Evolutionary conservation across 2,888 invertebrate species (phyloP).

Genomic region (Meteorus colon): DNA sequence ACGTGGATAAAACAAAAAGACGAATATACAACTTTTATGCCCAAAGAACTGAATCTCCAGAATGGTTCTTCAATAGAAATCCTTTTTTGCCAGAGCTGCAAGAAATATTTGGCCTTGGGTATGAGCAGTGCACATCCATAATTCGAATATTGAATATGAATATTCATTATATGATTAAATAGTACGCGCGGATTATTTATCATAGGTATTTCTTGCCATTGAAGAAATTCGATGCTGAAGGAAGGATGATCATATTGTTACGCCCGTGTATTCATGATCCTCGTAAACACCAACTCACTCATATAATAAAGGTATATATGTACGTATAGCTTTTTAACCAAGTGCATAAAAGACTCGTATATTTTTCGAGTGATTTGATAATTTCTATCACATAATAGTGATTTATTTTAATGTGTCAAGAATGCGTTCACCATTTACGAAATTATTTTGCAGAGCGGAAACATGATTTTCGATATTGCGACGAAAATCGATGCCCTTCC

Average conservation of each 20-base stretch:
- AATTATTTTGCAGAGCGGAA: slow-evolving; percentile 70
- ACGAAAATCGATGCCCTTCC: slow-evolving; percentile 75
- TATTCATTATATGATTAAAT: slow-evolving; percentile 13
- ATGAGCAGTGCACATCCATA: slow-evolving; percentile 41
- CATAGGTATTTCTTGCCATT: slow-evolving; percentile 77
- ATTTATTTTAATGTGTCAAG: slow-evolving; percentile 3
- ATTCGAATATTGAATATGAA: neutral
- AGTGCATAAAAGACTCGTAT: too few relatives aligned
- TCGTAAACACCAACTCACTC: slow-evolving; percentile 75
- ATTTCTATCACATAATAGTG: neutral
- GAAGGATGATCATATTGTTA: slow-evolving; percentile 77
- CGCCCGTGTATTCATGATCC: slow-evolving; percentile 78
- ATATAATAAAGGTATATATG: slow-evolving; percentile 76
- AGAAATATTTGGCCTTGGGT: slow-evolving; percentile 77
- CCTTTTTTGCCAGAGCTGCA: slow-evolving; percentile 76
- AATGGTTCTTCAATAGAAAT: slow-evolving; percentile 79
- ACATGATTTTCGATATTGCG: slow-evolving; percentile 79
- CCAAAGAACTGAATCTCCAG: slow-evolving; percentile 75
- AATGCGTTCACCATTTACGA: neutral
- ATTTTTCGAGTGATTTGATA: too few relatives aligned
- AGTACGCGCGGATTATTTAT: neutral
- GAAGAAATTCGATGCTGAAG: slow-evolving; percentile 73
- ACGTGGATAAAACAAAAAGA: slow-evolving; percentile 76
- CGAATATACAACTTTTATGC: slow-evolving; percentile 77
- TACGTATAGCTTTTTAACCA: neutral